Base-by-base conservation (phyloP, 2,113 vertebrate species). In the Lanius collurio region DNA sequence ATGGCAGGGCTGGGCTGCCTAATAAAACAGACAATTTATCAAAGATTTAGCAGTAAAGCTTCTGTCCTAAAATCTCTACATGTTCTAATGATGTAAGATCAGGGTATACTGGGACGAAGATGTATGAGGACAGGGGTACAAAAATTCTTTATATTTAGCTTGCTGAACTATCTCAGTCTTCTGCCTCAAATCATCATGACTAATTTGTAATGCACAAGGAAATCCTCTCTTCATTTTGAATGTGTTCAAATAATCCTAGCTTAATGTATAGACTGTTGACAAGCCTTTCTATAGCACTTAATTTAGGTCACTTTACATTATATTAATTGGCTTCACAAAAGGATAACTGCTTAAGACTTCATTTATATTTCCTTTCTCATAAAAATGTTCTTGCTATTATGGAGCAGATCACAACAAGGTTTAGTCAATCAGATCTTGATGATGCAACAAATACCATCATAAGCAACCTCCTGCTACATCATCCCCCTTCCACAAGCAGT, bases 201-300 rank as follows among this genome's bases (percentile, higher is more conserved):
- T 77, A 56, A 70, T 89, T 94, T 87, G 6, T 49, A 89, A 80
- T 17, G 33, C 50, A 73, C 62, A 86, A 84, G 11, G 42, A 94
- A 95, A 83, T 88, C 35, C 46, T 85, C 74, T 79, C 75, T 90
- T 87, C 46, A 31, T 84, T 63, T 68, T 53, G 28, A 59, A 85
- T 63, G 41, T 60, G 83, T 93, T 79, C 73, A 80, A 87, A 63
- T 89, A 76, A 92, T 74, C 87, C 91, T 86, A 56, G 55, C 30
- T 73, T 84, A 89, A 71, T 46, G 37, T 15, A 75, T 9, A 53
- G 90, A 93, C 55, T 64, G 78, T 6, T 53, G 53, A 60, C 65
- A 93, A 91, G 60, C 35, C 55, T 76, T 49, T 70, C 41, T 56
- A 33, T 19, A 50, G 41, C 53, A 68, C 22, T 60, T 71, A 64